Conservation (phyloP, 2,888 invertebrate genomes). For the Tuta absoluta region DNA sequence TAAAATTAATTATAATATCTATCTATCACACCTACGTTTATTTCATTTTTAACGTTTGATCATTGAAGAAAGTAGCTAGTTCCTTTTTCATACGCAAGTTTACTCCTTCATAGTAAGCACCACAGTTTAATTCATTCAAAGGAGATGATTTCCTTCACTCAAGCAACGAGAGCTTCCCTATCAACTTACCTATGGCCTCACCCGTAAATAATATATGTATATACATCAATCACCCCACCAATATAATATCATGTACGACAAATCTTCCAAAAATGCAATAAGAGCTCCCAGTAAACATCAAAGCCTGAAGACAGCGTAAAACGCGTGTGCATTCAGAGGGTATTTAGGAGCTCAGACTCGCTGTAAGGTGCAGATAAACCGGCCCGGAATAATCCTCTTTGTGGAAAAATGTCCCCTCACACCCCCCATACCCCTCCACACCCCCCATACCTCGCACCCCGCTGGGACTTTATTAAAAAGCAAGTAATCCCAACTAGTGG, state of each 20-base stretch:
- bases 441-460: constrained; percentile 53
- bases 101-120: no score
- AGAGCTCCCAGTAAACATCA: constrained; percentile 15
- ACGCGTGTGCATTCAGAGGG: constrained; percentile 66
- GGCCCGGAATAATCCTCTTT: constrained; percentile 78
- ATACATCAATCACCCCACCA: neutral
- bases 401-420: constrained; percentile 79
- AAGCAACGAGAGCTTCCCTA: no score
- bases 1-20: no score
- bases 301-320: constrained; percentile 43
- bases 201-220: neutral
- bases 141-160: no score
- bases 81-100: no score
- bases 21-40: no score
- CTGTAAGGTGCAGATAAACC: constrained; percentile 81
- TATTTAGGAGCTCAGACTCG: constrained; percentile 74
- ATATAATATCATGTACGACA: neutral
- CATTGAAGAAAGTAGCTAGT: no score
- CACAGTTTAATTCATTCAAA: no score
- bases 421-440: constrained; percentile 72
- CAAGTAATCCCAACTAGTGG: constrained; percentile 78
- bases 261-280: constrained; percentile 11
- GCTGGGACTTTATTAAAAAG: constrained; percentile 78
- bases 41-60: no score
- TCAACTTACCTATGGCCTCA: neutral